Percentiles rank a stretch among this genome's conserved stretches.
Conservation (phyloP, 2,888 invertebrate species). For the Stenoptilia bipunctidactyla region DNA sequence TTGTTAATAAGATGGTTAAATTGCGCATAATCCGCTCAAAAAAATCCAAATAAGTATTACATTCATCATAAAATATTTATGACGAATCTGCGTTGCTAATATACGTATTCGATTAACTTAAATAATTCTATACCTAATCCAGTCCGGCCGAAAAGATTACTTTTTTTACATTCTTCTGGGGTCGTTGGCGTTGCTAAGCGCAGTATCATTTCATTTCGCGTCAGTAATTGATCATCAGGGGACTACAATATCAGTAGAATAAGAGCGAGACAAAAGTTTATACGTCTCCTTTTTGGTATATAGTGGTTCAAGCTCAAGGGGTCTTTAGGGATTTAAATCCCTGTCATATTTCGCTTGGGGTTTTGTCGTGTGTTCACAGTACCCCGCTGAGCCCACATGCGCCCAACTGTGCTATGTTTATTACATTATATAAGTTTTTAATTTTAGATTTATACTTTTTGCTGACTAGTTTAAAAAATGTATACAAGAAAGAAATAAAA, state of each 20-base stretch:
- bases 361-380: conserved; percentile 23
- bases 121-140: too few species aligned
- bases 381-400: conserved; percentile 41
- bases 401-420: conserved; percentile 16
- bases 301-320: too few species aligned
- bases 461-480: too few species aligned
- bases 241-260: neutral
- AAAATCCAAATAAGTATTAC: too few species aligned
- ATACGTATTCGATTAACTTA: too few species aligned
- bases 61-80: too few species aligned
- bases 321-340: conserved; percentile 37
- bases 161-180: conserved; percentile 20
- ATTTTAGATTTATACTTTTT: too few species aligned
- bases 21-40: too few species aligned
- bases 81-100: neutral
- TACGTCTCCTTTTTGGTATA: too few species aligned
- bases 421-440: conserved; percentile 15
- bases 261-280: neutral
- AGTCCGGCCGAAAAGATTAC: neutral
- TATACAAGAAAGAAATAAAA: too few species aligned
- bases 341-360: conserved; percentile 34
- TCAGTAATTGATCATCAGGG: conserved; percentile 48
- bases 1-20: too few species aligned
- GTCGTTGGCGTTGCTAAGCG: conserved; percentile 31
- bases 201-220: conserved; percentile 49